Conservation (phyloP, 2,113 vertebrate species). For the Regulus satrapa region DNA sequence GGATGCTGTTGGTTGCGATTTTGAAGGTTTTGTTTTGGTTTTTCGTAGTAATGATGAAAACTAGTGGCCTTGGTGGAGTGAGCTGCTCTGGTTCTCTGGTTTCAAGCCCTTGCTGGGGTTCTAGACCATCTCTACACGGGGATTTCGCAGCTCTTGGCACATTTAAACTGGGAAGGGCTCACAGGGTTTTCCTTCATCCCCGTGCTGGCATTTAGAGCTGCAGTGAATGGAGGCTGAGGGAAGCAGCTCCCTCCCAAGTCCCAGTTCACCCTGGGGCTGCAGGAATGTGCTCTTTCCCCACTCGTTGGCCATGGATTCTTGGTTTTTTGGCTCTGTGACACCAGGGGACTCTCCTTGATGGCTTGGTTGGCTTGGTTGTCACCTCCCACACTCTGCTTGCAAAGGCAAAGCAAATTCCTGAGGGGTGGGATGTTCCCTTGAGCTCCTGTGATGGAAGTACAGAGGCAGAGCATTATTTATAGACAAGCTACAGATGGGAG, state of each 20-base stretch:
- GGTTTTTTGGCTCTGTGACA: not conserved
- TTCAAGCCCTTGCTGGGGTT: not conserved
- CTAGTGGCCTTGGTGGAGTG: not conserved
- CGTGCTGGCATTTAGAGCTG: not conserved
- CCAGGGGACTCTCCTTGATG: not conserved
- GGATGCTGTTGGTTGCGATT: fast-evolving
- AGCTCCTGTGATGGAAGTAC: not conserved
- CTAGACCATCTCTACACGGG: not conserved
- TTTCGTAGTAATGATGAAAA: fast-evolving
- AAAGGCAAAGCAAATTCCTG: not conserved
- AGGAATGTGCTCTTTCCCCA: not conserved
- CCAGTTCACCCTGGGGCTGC: not conserved
- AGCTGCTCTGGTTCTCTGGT: not conserved
- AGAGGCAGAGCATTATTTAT: slow-evolving; percentile 17
- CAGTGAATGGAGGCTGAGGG: not conserved
- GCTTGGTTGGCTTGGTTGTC: not conserved
- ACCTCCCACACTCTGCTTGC: not conserved
- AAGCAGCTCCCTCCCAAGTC: not conserved
- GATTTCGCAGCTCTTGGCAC: not conserved
- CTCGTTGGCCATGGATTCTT: not conserved
- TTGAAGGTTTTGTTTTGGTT: fast-evolving
- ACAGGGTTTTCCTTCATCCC: not conserved
- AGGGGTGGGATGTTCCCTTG: not conserved
- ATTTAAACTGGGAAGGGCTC: not conserved
- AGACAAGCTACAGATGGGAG: not conserved